A percentile compares a stretch with the other conserved stretches of the same genome.
phyloP scores from a whole-genome alignment of 2,888 invertebrate genomes.

The Yponomeuta evonymella region DNA sequence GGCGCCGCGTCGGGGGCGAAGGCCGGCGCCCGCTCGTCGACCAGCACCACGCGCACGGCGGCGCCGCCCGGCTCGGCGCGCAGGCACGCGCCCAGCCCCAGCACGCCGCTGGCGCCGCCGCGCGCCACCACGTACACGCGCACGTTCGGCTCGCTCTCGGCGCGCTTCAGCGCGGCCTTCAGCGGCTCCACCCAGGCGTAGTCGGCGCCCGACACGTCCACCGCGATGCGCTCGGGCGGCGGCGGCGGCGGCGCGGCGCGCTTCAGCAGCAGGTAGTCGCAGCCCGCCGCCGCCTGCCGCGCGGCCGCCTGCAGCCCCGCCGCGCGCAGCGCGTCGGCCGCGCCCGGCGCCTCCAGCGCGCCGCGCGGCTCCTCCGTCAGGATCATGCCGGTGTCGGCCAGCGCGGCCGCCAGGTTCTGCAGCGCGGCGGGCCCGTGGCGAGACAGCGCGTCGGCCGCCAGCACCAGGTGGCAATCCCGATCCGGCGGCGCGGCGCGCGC shows the following conservation, averaged over 20 bases:
- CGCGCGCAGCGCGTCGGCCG: slow-evolving; percentile 31
- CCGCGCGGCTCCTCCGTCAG: slow-evolving; percentile 81
- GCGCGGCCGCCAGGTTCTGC: slow-evolving; percentile 74
- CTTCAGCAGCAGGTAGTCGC: slow-evolving; percentile 81
- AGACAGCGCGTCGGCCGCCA: slow-evolving; percentile 80
- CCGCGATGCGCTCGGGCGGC: slow-evolving; percentile 59
- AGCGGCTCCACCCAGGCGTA: slow-evolving; percentile 89
- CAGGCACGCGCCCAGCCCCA: slow-evolving; percentile 94
- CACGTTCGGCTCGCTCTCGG: slow-evolving; percentile 69
- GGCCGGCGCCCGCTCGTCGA: slow-evolving; percentile 79
- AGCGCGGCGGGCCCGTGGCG: slow-evolving; percentile 73
- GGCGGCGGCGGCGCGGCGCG: slow-evolving; percentile 55
- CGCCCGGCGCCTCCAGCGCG: slow-evolving; percentile 59
- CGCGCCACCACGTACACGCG: slow-evolving; percentile 83
- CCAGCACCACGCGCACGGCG: slow-evolving; percentile 82
- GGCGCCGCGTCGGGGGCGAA: slow-evolving; percentile 76
- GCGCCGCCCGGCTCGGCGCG: slow-evolving; percentile 90
- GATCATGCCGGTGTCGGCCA: slow-evolving; percentile 83
- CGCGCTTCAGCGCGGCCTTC: slow-evolving; percentile 83
- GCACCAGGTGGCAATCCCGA: slow-evolving; percentile 81
- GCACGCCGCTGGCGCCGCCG: slow-evolving; percentile 83
- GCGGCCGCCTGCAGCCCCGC: slow-evolving; percentile 47
- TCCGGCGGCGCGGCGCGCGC: slow-evolving; percentile 75
- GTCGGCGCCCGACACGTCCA: slow-evolving; percentile 81
- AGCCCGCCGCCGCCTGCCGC: slow-evolving; percentile 78